Base-by-base conservation (phyloP, 2,888 invertebrate genomes). In the Dromius quadrimaculatus region DNA sequence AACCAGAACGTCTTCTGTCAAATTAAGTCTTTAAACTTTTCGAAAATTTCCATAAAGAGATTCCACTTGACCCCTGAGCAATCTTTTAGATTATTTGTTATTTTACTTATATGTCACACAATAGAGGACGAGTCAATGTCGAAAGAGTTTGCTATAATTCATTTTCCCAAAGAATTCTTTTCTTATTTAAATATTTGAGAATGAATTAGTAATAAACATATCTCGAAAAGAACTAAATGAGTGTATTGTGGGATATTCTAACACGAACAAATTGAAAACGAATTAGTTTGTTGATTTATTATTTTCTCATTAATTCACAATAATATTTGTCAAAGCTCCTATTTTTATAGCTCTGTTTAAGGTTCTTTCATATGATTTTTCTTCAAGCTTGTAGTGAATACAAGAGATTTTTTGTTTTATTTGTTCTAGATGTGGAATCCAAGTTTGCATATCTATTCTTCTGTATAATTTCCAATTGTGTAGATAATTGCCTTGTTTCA, bases 1-100 rank as follows among this genome's bases (percentile, higher is more conserved):
- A 54, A 41, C 23, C 50, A 28, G 28, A 54, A 28, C 15, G 50
- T 54, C 28, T 54, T 8, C 13, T 23, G 50, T 28, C 28, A 54
- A 54, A 54, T 54, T 23, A 54, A 54, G 50, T 54, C 50, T 54
- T 54, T 54, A 54, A 54, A 54, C 50, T 54, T 54, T 54, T 54
- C 50, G 15, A 23, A 54, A 50, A 54, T 28, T 28, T 28, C 50
- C 28, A 54, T 54, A 54, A 54, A 54, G 28, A 54, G 50, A 8
- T 54, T 23, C 50, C 50, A 54, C 50, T 54, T 54, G 23, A 54
- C 50, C 50, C 13, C 15, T 23, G 28, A 23, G 8, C 23, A 13
- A 50, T 23, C 45, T 45, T 20, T 20, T 11, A 11, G 23, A 28
- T 54, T 54, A 54, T 54, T 54, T 54, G 50, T 54, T 54, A 13